Percentiles rank a stretch among this genome's conserved stretches.
These are phyloP conservation scores for Sipha maydis DNA, from an alignment of 2,888 invertebrate genomes.

Conservation along the genomic window DNA sequence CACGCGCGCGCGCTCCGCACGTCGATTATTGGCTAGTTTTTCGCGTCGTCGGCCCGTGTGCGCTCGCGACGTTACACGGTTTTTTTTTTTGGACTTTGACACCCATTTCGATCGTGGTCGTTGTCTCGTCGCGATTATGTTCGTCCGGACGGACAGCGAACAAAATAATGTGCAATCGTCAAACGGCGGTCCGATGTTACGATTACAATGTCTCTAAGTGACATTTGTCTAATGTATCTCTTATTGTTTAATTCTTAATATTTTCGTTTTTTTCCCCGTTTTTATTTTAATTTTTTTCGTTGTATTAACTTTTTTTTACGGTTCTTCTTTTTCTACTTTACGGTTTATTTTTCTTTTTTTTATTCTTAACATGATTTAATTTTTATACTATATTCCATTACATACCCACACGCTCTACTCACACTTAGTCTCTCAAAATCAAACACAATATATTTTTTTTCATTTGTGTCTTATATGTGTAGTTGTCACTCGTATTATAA, in stretches of 20 bases:
- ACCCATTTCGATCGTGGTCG: conserved; percentile 33
- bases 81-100: conserved; percentile 37
- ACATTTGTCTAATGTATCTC: conserved; percentile 60
- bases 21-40: conserved; percentile 28
- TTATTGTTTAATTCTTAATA: conserved; percentile 62
- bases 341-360: conserved; percentile 20
- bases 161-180: conserved; percentile 26
- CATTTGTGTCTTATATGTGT: no score
- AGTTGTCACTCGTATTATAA: no score
- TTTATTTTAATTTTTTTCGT: conserved; percentile 21
- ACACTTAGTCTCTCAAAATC: no score
- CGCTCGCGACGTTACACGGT: background rate
- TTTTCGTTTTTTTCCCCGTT: conserved; percentile 38
- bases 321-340: background rate
- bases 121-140: conserved; percentile 47
- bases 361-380: background rate
- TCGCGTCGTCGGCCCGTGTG: conserved; percentile 12
- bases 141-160: conserved; percentile 34
- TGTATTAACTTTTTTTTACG: conserved; percentile 9
- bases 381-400: background rate
- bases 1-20: background rate
- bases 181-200: conserved; percentile 51
- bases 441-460: no score
- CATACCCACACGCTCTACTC: no score
- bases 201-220: conserved; percentile 60